Percentiles rank a stretch among this genome's conserved stretches.
These are phyloP conservation scores for Drosophila varians DNA, from an alignment of 1,140 invertebrate species.

Conservation along the genomic window DNA sequence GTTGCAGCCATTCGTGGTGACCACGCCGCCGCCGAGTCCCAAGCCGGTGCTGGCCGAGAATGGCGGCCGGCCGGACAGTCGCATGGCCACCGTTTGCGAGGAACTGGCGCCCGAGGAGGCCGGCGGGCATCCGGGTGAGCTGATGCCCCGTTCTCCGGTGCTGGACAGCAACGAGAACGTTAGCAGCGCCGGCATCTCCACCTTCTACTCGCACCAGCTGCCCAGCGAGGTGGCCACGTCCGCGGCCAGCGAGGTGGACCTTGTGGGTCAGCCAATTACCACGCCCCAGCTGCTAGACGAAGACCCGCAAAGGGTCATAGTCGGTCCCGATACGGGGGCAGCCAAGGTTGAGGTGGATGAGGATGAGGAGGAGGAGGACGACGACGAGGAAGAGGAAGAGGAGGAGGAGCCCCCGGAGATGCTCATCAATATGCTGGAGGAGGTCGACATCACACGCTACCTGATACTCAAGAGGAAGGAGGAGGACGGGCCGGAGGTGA, in stretches of 20 bases:
- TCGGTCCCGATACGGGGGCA: neutral
- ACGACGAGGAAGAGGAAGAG: slow-evolving; percentile 67
- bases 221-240: slow-evolving; percentile 31
- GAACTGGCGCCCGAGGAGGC: slow-evolving; percentile 44
- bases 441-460: slow-evolving; percentile 91
- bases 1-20: slow-evolving; percentile 51
- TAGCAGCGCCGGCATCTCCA: slow-evolving; percentile 18
- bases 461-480: slow-evolving; percentile 91
- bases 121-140: neutral
- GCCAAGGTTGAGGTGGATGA: slow-evolving; percentile 34
- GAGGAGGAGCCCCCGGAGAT: slow-evolving; percentile 68
- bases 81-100: slow-evolving; percentile 76
- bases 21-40: slow-evolving; percentile 78
- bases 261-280: slow-evolving; percentile 26
- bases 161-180: slow-evolving; percentile 59
- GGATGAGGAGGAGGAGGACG: slow-evolving; percentile 66
- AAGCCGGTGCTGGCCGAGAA: slow-evolving; percentile 63
- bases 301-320: neutral
- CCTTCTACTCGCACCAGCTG: slow-evolving; percentile 67
- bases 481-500: slow-evolving; percentile 94
- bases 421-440: slow-evolving; percentile 87
- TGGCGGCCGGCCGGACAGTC: slow-evolving; percentile 31
- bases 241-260: neutral
- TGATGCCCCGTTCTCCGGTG: neutral
- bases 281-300: slow-evolving; percentile 50